These are phyloP conservation scores for Hirtodrosophila trivittata DNA, from an alignment of 2,888 invertebrate genomes.

Conservation along the genomic window DNA sequence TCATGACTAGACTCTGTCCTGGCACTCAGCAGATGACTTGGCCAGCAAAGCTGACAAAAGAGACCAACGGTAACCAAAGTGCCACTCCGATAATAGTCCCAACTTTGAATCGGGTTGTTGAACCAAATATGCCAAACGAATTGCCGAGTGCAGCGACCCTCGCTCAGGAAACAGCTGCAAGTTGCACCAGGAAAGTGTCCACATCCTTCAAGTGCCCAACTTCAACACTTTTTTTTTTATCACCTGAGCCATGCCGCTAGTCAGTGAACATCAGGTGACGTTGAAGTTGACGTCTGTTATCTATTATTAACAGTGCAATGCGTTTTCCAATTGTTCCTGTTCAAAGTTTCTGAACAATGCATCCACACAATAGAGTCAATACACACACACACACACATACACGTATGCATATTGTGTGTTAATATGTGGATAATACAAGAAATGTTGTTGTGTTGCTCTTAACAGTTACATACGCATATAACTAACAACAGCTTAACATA, in stretches of 20 bases:
- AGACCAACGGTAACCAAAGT: conserved; percentile 3
- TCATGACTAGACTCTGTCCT: conserved; percentile 3
- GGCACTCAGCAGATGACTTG: conserved; percentile 28
- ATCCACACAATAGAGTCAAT: no score
- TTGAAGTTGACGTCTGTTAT: neutral
- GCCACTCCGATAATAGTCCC: conserved; percentile 20
- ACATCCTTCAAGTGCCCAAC: neutral
- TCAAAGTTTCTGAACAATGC: no score
- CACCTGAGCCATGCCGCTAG: neutral
- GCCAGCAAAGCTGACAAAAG: conserved; percentile 22
- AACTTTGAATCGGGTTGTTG: conserved; percentile 45
- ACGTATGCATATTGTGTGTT: no score
- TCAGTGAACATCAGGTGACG: no score
- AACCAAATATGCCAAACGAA: conserved; percentile 57
- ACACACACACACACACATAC: no score
- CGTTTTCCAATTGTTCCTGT: no score
- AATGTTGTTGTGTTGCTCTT: no score
- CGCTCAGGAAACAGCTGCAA: conserved; percentile 48
- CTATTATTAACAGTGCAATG: neutral
- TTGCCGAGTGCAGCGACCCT: conserved; percentile 64
- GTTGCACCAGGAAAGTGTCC: conserved; percentile 15
- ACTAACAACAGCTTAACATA: no score
- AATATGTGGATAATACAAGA: no score
- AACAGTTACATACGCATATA: no score
- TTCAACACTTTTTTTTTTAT: no score